Conservation (phyloP, 92 coral and sea anemone genomes). For the Epizoanthus scotinus region DNA sequence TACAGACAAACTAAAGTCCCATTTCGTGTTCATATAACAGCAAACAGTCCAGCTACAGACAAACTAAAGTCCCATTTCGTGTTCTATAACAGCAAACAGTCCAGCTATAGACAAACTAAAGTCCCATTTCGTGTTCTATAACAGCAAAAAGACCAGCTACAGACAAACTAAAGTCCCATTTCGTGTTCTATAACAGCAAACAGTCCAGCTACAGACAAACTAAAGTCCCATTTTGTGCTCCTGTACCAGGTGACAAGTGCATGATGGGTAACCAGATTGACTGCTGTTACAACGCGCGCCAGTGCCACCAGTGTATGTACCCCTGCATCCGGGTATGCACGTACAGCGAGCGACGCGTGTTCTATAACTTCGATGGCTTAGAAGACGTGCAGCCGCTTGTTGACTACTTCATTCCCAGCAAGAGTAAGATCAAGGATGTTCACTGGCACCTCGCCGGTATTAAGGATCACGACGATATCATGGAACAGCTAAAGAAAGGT, state of each 20-base stretch:
- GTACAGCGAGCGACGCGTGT: conserved; percentile 43
- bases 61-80: no score
- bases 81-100: no score
- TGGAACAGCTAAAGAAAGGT: conserved; percentile 29
- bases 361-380: conserved; percentile 45
- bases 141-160: no score
- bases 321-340: conserved; percentile 49
- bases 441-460: conserved; percentile 19
- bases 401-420: conserved; percentile 15
- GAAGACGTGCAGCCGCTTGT: conserved; percentile 46
- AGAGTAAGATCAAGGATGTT: background rate
- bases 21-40: no score
- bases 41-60: no score
- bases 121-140: no score
- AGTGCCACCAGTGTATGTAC: conserved; percentile 44
- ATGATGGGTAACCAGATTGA: conserved; percentile 42
- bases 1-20: no score
- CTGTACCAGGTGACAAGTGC: background rate
- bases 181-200: no score
- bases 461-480: conserved; percentile 31
- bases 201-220: no score
- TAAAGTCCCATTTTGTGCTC: no score
- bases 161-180: no score
- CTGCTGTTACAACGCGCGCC: conserved; percentile 42
- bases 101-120: no score